phyloP scores from a whole-genome alignment of 2,797 vertebrate genomes.

The Pelodytes ibericus region DNA sequence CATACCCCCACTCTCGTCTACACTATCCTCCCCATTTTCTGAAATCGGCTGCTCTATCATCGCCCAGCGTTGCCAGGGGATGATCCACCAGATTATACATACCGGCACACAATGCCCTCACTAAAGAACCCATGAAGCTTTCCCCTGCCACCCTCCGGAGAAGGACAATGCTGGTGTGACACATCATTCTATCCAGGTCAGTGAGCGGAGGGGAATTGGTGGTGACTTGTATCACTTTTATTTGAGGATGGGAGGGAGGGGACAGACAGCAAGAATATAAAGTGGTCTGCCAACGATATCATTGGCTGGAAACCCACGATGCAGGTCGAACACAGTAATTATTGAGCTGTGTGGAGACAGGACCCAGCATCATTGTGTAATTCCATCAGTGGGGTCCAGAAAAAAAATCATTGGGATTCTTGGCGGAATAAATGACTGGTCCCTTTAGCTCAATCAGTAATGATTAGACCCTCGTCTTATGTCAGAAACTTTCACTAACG shows the following conservation, averaged over 20 bases:
- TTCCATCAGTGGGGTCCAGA: too few species aligned
- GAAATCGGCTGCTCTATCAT: constrained; percentile 37
- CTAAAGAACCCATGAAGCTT: background rate
- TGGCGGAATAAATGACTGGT: too few species aligned
- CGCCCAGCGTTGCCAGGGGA: constrained; percentile 42
- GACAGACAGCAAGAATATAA: background rate
- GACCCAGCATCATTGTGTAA: too few species aligned
- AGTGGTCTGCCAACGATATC: background rate
- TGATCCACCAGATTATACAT: constrained; percentile 20
- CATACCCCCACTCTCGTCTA: constrained; percentile 3
- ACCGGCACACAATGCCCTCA: background rate
- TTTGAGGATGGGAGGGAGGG: background rate
- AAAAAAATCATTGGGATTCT: too few species aligned
- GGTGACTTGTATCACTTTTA: background rate
- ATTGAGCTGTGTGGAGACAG: too few species aligned
- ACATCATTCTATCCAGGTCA: constrained; percentile 41
- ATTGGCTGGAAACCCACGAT: too few species aligned
- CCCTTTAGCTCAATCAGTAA: too few species aligned
- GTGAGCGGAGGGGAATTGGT: constrained; percentile 6
- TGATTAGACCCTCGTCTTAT: too few species aligned
- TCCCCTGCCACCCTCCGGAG: background rate
- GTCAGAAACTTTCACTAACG: too few species aligned
- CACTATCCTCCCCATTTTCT: constrained; percentile 26
- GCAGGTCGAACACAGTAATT: too few species aligned
- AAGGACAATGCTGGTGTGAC: constrained; percentile 18